Evolutionary conservation across 2,888 invertebrate species (phyloP), one percentile per base, ranked within the genome.

Genomic region (Conops quadrifasciatus): DNA sequence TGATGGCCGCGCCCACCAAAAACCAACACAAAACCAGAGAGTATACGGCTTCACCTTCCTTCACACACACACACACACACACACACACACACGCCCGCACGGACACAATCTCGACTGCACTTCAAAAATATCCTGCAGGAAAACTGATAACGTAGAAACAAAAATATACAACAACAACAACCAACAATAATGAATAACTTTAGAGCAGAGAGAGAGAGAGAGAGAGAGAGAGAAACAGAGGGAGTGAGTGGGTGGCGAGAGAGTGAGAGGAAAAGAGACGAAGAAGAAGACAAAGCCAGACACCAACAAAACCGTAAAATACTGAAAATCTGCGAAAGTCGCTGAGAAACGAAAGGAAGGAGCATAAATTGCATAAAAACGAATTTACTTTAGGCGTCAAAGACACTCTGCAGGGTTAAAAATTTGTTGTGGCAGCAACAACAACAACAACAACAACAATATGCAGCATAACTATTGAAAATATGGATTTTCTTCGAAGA

Each of bases 1-100:
- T 53, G 76, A 73, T 71, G 72, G 73, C 75, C 75, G 66, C 71
- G 63, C 70, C 69, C 74, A 71, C 68, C 45, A 28, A n/a, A 16
- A 43, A 56, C 21, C 58, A 58, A 53, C 47, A 65, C 58, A 69
- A 26, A 56, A 15, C 21, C 65, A 72, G 49, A 65, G 51, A 72
- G 21, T 9, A 36, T 36, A 7, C 36, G 5, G 5, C 9, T 36
- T 9, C 36, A 7, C 36, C 36, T 36, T 36, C 9, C 36, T 36
- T 36, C 60, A 60, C 24, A n/a, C 26, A 30, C 53, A 64, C 28
- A 68, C 68, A 72, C 53, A 58, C 67, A 60, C 43, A 64, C 69
- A 45, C 5, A 53, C 36, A 58, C 28, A 65, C 49, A 63, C 51
- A 19, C 45, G 16, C 59, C n/a, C 28, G 9, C 16, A 56, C 15